phyloP scores from a whole-genome alignment of 2,797 vertebrate genomes.

The Ambastaia sidthimunki region DNA sequence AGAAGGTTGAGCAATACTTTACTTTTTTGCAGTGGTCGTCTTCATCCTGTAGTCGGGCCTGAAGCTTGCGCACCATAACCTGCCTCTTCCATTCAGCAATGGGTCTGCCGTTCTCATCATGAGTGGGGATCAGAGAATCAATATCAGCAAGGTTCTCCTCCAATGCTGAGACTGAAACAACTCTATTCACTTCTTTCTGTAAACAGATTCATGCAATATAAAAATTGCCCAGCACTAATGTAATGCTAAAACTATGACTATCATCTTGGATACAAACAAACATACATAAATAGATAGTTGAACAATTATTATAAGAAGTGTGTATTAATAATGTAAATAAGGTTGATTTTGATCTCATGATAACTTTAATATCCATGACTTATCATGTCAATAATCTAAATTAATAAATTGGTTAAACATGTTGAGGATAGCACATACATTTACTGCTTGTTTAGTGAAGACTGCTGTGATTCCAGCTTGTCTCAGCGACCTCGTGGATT shows the following conservation, averaged over 20 bases:
- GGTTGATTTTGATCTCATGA: not conserved
- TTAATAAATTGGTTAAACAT: not conserved
- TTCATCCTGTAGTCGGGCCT: slow-evolving; percentile 77
- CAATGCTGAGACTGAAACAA: slow-evolving; percentile 58
- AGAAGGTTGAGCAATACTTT: not conserved
- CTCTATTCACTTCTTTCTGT: slow-evolving; percentile 69
- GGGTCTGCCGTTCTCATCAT: slow-evolving; percentile 83
- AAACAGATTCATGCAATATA: slow-evolving; percentile 12
- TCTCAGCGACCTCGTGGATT: slow-evolving; percentile 70
- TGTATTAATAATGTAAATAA: not conserved
- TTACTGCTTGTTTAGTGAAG: slow-evolving; percentile 72
- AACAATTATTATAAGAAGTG: not conserved
- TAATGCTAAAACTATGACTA: not conserved
- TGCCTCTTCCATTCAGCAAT: slow-evolving; percentile 98
- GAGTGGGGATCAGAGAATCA: slow-evolving; percentile 89
- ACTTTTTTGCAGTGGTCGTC: slow-evolving; percentile 55
- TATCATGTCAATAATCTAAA: not conserved
- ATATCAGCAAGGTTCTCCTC: slow-evolving; percentile 79
- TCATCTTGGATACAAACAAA: not conserved
- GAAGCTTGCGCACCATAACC: slow-evolving; percentile 92
- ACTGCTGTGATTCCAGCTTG: slow-evolving; percentile 74
- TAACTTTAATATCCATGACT: not conserved
- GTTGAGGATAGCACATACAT: not conserved
- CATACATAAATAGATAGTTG: not conserved
- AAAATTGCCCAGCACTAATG: not conserved